phyloP scores from a whole-genome alignment of 2,797 vertebrate genomes.

The Euphonia xanthogaster region DNA sequence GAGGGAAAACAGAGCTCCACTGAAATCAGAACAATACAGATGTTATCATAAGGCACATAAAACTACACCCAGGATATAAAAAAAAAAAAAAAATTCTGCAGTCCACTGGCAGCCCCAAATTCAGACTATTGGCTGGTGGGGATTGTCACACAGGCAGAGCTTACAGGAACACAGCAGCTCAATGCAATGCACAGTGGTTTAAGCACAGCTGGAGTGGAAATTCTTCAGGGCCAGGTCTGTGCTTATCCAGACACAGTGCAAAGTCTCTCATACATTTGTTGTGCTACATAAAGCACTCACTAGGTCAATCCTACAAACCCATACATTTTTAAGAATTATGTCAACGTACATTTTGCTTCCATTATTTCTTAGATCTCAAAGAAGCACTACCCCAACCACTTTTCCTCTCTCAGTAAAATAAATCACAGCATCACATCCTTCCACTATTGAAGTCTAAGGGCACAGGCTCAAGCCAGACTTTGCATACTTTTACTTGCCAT shows the following conservation, averaged over 20 bases:
- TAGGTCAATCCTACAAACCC: background rate
- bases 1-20: background rate
- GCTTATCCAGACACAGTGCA: background rate
- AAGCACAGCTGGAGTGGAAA: background rate
- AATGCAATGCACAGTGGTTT: fast-evolving
- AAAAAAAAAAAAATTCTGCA: background rate
- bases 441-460: background rate
- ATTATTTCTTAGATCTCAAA: background rate
- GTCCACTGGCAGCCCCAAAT: background rate
- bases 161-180: background rate
- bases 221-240: background rate
- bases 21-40: background rate
- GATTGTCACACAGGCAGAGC: background rate
- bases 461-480: conserved; percentile 11
- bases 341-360: background rate
- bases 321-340: background rate
- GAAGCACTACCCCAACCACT: background rate
- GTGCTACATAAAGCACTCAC: background rate
- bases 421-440: background rate
- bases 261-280: background rate
- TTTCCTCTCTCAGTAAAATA: background rate
- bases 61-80: background rate
- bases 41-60: background rate
- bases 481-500: conserved; percentile 33
- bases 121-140: background rate